Evolutionary conservation across 2,797 vertebrate species (phyloP), one percentile per base, ranked within the genome.

Genomic region (Champsocephalus esox): DNA sequence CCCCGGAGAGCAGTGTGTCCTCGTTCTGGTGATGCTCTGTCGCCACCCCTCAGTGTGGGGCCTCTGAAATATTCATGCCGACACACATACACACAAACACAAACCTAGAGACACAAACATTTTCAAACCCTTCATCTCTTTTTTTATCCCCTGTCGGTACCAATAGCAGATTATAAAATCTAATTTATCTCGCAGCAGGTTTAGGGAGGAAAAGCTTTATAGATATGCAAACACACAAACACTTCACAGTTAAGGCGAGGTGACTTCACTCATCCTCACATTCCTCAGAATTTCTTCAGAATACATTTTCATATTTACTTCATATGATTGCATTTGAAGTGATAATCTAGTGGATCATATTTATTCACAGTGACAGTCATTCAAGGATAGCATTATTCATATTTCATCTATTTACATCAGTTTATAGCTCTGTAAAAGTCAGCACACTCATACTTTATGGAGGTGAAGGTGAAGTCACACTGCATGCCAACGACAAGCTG

Each of bases 1-100:
- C 64, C 73, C 70, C 76, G 74, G 85, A 81, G 84, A 90, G 81
- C 56, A 57, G 81, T 10, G 19, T 87, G 86, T 89, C 91, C 86
- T 83, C 78, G 50, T 89, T 92, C 84, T 83, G 87, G 60, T 71
- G 77, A 84, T 73, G 79, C 84, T 87, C 74, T 82, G 84, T 81
- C 21, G 32, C 87, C 77, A 60, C 77, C 43, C 44, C 85, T 80
- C 85, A 85, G 85, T 70, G 78, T 84, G 87, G 65, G 67, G 66
- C 70, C 66, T 85, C 73, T 91, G 88, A 92, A 92, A 90, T 87
- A 92, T 92, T 91, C 66, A 91, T 90, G 67, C 66, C 71, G 81
- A 84, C 61, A 85, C 70, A 83, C 84, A 89, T 54, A 73, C 63
- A 57, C 50, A 70, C 28, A 55, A 68, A 56, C 73, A 60, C 70